phyloP scores from a whole-genome alignment of 2,888 invertebrate genomes.

The Phragmatobia fuliginosa region DNA sequence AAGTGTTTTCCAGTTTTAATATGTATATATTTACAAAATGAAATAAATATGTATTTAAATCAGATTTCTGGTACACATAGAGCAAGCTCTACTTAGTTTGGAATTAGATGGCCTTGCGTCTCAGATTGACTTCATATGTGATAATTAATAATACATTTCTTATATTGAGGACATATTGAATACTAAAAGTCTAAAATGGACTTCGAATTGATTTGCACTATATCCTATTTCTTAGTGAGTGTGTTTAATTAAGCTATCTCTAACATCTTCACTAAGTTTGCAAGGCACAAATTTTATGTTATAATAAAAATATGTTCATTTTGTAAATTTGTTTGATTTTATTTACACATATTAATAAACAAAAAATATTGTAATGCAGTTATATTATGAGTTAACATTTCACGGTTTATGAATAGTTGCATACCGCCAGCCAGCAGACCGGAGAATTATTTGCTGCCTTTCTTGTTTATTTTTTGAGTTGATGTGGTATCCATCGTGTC shows the following conservation, averaged over 20 bases:
- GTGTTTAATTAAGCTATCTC: not conserved
- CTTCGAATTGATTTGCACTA: not conserved
- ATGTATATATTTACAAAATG: too few species aligned
- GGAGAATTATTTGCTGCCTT: not conserved
- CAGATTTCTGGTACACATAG: too few species aligned
- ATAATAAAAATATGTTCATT: not conserved
- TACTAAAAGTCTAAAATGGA: too few species aligned
- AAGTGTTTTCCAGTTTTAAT: too few species aligned
- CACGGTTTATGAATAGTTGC: slow-evolving; percentile 26
- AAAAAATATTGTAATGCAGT: not conserved
- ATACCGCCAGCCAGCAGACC: slow-evolving; percentile 1
- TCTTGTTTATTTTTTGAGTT: not conserved
- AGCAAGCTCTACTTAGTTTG: too few species aligned
- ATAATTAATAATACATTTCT: too few species aligned
- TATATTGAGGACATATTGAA: too few species aligned
- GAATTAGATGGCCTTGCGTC: too few species aligned
- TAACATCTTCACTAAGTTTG: not conserved
- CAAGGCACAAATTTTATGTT: not conserved
- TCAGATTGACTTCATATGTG: too few species aligned
- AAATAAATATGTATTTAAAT: too few species aligned
- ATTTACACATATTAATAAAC: not conserved
- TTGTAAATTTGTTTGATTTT: not conserved
- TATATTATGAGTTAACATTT: slow-evolving; percentile 23
- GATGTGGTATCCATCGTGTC: not conserved
- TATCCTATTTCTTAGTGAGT: not conserved